Evolutionary conservation across 2,888 invertebrate species (phyloP).

Genomic region (Stegana nigrithorax): DNA sequence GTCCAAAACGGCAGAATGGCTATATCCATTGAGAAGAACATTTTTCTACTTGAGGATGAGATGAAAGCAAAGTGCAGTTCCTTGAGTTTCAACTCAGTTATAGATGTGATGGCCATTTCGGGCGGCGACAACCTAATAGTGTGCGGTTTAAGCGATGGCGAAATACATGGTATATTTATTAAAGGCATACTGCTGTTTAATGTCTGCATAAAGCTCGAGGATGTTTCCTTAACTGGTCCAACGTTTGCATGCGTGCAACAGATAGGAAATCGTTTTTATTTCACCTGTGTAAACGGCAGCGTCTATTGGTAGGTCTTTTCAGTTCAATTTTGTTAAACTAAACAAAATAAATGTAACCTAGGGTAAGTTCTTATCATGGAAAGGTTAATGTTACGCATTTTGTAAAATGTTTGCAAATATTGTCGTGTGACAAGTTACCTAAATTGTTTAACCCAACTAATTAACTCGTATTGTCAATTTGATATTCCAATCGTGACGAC

Average conservation of each 20-base stretch:
- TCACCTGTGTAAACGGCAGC: slow-evolving; percentile 63
- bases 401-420: too few relatives aligned
- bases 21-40: slow-evolving; percentile 61
- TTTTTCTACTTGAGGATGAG: slow-evolving; percentile 65
- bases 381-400: too few relatives aligned
- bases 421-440: too few relatives aligned
- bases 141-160: slow-evolving; percentile 64
- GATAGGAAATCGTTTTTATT: slow-evolving; percentile 48
- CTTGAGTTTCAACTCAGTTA: slow-evolving; percentile 56
- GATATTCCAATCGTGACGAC: too few relatives aligned
- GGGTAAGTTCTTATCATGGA: too few relatives aligned
- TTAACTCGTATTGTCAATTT: too few relatives aligned
- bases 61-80: slow-evolving; percentile 62
- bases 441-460: too few relatives aligned
- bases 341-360: not conserved
- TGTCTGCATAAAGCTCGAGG: slow-evolving; percentile 56
- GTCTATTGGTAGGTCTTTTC: slow-evolving; percentile 59
- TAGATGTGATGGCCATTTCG: slow-evolving; percentile 62
- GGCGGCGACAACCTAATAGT: slow-evolving; percentile 64
- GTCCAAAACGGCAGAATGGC: slow-evolving; percentile 65
- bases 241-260: slow-evolving; percentile 61
- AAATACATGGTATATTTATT: slow-evolving; percentile 64
- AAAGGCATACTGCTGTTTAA: slow-evolving; percentile 64
- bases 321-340: not conserved
- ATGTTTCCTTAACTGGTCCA: slow-evolving; percentile 45